Evolutionary conservation across 2,888 invertebrate species (phyloP), one percentile per base, ranked within the genome.

Genomic region (Ernsta delagoae): DNA sequence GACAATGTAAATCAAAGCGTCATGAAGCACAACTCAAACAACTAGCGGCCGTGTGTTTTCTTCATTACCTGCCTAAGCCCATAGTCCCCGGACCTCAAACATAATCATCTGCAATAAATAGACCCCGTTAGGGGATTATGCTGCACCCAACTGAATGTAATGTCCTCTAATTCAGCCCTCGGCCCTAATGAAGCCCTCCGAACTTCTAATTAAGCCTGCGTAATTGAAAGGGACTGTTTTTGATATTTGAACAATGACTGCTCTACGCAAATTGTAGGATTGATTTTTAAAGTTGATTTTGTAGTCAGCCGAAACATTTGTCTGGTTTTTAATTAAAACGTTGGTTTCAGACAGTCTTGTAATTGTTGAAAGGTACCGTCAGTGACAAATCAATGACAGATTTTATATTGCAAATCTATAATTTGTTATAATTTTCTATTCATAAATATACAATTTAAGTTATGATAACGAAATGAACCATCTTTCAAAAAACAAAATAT

Each of bases 201-300:
- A 65, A 54, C 78, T 79, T 81, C 84, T 86, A 85, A 87, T 87
- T 87, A 86, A 83, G 81, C 80, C 53, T 59, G 77, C 78, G 82
- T 85, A 85, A 87, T 85, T 85, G 86, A 83, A 86, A 83, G 83
- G 83, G 80, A 76, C 81, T 75, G 77, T 77, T 79, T 79, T 77
- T 80, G 83, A 85, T 85, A 84, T 86, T 84, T 80, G 81, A 83
- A 83, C 81, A 82, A 81, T 80, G 80, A 80, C 78, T 57, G n/a
- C 9, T 24, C 53, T 34, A 24, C 48, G 12, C 53, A 41, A 4
- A 24, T 9, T 56, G 36, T 56, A 11, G 3, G n/a, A 59, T 65
- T 59, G 50, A 41, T 59, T 59, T 59, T 59, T 59, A 24, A 9
- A 16, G 31, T 34, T 56, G 4, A 53, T 56, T 56, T 31, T 11